A percentile compares a stretch with the other conserved stretches of the same genome.
Evolutionary conservation across 2,888 invertebrate species (phyloP).

Genomic region (Agrilus biguttatus): DNA sequence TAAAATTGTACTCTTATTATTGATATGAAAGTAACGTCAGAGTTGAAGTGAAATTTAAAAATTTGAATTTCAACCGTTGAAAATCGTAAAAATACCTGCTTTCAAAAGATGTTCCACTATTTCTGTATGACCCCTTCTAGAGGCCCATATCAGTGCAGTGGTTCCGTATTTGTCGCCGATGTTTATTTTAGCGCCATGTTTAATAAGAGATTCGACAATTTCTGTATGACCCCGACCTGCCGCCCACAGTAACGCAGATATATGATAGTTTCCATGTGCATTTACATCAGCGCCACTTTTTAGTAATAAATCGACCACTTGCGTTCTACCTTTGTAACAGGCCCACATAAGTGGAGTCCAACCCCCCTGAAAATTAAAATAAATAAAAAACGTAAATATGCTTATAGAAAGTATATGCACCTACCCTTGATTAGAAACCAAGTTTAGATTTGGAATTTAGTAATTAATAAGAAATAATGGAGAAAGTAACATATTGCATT

Average conservation of each 20-base stretch:
- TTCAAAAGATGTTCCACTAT: slow-evolving; percentile 70
- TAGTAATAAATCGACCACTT: slow-evolving; percentile 62
- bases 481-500: too few relatives aligned
- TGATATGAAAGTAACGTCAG: too few relatives aligned
- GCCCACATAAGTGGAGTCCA: slow-evolving; percentile 99
- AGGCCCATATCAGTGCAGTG: slow-evolving; percentile 92
- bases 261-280: slow-evolving; percentile 89
- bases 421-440: too few relatives aligned
- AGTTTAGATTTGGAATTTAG: too few relatives aligned
- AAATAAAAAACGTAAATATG: slow-evolving; percentile 1
- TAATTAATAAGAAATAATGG: too few relatives aligned
- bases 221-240: slow-evolving; percentile 81
- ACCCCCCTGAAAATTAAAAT: slow-evolving; percentile 55
- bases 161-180: slow-evolving; percentile 95
- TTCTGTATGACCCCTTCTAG: slow-evolving; percentile 75
- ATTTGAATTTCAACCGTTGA: background rate
- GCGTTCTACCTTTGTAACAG: slow-evolving; percentile 70
- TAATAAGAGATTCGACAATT: slow-evolving; percentile 70
- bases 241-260: slow-evolving; percentile 88
- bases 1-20: too few relatives aligned
- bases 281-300: slow-evolving; percentile 87
- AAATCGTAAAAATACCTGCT: slow-evolving; percentile 51
- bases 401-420: too few relatives aligned
- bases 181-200: slow-evolving; percentile 84
- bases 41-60: too few relatives aligned